Evolutionary conservation across 1,140 invertebrate species (phyloP).

Genomic region (Ceratosolen solmsi): DNA sequence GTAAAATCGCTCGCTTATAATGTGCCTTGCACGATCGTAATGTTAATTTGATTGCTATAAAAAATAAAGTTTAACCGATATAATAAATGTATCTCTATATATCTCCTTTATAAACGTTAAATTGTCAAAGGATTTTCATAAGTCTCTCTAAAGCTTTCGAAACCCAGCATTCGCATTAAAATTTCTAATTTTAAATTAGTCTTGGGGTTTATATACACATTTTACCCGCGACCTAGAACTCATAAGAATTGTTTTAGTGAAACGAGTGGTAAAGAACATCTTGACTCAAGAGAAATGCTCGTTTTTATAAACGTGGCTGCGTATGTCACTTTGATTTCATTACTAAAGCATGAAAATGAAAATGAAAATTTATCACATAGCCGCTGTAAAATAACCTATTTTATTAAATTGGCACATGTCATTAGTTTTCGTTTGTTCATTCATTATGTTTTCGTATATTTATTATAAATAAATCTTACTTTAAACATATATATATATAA

Average conservation of each 20-base stretch:
- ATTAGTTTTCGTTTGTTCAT: background rate
- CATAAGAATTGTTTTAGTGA: background rate
- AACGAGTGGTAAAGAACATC: background rate
- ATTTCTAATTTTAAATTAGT: constrained; percentile 14
- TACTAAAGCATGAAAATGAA: background rate
- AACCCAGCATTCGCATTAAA: background rate
- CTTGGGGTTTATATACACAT: background rate
- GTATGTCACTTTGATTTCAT: background rate
- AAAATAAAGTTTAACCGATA: too few species aligned
- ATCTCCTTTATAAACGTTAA: background rate
- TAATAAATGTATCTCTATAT: background rate
- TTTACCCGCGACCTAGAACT: constrained; percentile 2
- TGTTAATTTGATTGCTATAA: too few species aligned
- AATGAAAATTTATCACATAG: background rate
- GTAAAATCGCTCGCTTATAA: too few species aligned
- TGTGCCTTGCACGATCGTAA: too few species aligned
- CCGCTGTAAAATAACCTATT: background rate
- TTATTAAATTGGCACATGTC: background rate
- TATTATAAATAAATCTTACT: background rate
- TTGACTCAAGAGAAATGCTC: background rate
- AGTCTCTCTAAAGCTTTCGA: background rate
- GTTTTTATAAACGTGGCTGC: background rate
- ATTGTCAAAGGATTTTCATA: background rate
- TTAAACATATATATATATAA: too few species aligned
- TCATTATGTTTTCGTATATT: background rate